Evolutionary conservation across 2,888 invertebrate species (phyloP).

Genomic region (Chalcis sispes): DNA sequence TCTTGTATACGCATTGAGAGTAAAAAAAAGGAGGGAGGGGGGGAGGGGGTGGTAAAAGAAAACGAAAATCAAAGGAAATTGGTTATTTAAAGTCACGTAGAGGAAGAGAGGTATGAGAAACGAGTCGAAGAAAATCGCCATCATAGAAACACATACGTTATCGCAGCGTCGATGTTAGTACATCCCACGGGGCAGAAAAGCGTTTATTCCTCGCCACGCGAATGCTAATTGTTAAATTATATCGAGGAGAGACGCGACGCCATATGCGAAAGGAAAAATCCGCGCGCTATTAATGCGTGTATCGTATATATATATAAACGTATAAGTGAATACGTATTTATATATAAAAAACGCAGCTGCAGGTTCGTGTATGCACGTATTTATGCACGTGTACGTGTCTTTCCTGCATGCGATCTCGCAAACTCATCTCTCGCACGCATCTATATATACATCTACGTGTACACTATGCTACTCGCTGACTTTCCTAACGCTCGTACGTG

Average conservation of each 20-base stretch:
- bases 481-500: constrained; percentile 26
- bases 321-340: background rate
- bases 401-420: constrained; percentile 68
- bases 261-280: no score
- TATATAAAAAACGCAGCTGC: constrained; percentile 49
- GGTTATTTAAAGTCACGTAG: background rate
- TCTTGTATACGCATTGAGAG: background rate
- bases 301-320: background rate
- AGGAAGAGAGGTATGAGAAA: background rate
- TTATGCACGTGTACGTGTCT: constrained; percentile 52
- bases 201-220: background rate
- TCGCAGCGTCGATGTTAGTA: no score
- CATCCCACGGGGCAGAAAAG: constrained; percentile 36
- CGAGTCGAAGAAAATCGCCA: constrained; percentile 35
- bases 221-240: constrained; percentile 53
- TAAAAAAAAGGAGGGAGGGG: background rate
- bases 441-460: background rate
- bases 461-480: constrained; percentile 15
- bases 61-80: constrained; percentile 24
- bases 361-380: background rate
- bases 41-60: background rate
- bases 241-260: constrained; percentile 30
- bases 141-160: no score
- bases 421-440: constrained; percentile 53
- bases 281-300: background rate